Evolutionary conservation across 2,113 vertebrate genomes (phyloP).

Genomic region (Benitochromis conjunctus): DNA sequence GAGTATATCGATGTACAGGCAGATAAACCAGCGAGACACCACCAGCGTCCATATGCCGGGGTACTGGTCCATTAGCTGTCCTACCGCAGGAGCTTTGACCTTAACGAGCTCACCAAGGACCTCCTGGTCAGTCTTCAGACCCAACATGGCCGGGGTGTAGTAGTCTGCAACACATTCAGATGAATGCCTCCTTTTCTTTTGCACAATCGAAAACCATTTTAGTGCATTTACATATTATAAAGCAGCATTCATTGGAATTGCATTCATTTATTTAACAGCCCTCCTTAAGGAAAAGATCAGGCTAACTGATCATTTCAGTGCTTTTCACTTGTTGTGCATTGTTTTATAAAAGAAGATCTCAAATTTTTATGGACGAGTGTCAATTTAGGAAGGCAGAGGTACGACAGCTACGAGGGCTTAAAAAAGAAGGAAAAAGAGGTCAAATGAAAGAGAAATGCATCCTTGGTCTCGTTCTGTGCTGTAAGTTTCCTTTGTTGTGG

Average conservation of each 20-base stretch:
- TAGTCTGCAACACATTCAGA: constrained; percentile 77
- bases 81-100: constrained; percentile 84
- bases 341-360: neutral
- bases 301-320: neutral
- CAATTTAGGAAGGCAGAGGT: neutral
- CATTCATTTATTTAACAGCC: neutral
- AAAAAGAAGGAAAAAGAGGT: neutral
- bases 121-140: constrained; percentile 89
- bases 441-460: neutral
- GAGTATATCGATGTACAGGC: constrained; percentile 90
- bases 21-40: constrained; percentile 95
- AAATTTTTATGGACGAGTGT: neutral
- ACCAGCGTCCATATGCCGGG: constrained; percentile 87
- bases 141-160: constrained; percentile 87
- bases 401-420: neutral
- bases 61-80: constrained; percentile 82
- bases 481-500: neutral
- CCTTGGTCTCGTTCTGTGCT: neutral
- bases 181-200: neutral
- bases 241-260: neutral
- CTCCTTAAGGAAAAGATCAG: neutral
- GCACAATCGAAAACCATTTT: neutral
- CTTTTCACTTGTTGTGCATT: neutral
- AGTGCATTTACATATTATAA: neutral
- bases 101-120: constrained; percentile 90